phyloP scores from a whole-genome alignment of 1,140 invertebrate species.

The Eufriesea mexicana region DNA sequence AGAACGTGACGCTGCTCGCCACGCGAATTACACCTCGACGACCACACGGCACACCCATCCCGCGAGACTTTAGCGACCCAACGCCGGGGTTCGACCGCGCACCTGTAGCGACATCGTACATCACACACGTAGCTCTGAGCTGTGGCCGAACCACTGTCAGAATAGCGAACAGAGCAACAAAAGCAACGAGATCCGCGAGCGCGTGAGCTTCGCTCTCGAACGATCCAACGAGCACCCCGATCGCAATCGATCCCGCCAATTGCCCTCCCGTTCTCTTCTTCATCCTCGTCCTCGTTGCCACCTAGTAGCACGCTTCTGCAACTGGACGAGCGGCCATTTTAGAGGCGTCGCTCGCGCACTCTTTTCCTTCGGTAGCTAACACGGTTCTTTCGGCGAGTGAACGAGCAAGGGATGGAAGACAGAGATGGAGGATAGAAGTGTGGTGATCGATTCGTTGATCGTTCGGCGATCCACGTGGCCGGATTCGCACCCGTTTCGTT shows the following conservation, averaged over 20 bases:
- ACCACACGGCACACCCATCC: neutral
- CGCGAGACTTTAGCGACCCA: neutral
- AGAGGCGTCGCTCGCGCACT: neutral
- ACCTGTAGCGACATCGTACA: neutral
- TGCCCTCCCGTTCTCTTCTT: no score
- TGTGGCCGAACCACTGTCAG: slow-evolving; percentile 1
- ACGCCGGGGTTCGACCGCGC: neutral
- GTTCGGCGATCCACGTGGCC: slow-evolving; percentile 33
- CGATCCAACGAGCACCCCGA: neutral
- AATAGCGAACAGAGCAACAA: neutral
- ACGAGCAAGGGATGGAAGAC: neutral
- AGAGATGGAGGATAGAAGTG: no score
- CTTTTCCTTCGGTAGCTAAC: slow-evolving; percentile 1
- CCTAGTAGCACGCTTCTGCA: neutral
- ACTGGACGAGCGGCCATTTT: neutral
- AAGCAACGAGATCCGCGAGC: slow-evolving; percentile 6
- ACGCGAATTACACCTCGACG: neutral
- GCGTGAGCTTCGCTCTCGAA: neutral
- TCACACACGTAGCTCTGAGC: slow-evolving; percentile 8
- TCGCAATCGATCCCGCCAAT: neutral
- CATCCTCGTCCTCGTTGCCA: neutral
- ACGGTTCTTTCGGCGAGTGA: neutral
- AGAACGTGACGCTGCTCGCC: neutral
- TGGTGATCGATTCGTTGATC: slow-evolving; percentile 8
- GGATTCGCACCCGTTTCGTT: slow-evolving; percentile 44